Conservation (phyloP, 2,797 vertebrate species). For the Halcyon smyrnensis region DNA sequence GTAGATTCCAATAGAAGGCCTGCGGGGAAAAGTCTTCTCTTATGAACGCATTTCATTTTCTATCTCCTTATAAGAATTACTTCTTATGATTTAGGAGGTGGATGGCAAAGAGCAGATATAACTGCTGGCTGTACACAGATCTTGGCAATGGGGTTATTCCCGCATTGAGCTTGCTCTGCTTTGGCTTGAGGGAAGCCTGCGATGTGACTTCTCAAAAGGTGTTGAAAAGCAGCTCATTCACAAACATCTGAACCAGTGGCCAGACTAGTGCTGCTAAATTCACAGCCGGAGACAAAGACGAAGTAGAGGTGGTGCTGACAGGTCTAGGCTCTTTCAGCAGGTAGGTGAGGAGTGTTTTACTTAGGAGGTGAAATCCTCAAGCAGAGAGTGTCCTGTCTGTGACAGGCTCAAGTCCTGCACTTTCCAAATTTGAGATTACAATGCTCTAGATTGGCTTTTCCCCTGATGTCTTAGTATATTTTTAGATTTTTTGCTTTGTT, state of each 20-base stretch:
- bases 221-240: neutral
- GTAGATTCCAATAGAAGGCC: neutral
- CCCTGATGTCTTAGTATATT: neutral
- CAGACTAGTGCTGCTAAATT: neutral
- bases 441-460: neutral
- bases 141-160: neutral
- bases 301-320: neutral
- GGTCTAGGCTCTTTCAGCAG: neutral
- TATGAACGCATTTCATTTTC: neutral
- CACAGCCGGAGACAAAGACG: neutral
- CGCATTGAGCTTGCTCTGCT: neutral
- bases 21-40: neutral
- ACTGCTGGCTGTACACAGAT: neutral
- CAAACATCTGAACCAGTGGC: neutral
- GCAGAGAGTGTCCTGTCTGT: neutral
- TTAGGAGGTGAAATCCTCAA: neutral
- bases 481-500: neutral
- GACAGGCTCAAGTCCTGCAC: rapidly evolving
- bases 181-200: neutral
- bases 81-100: neutral
- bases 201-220: neutral
- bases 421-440: neutral
- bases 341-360: neutral
- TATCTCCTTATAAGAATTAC: neutral
- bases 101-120: neutral